Base-by-base conservation (phyloP, 2,888 invertebrate species). In the Tetranychus truncatus region DNA sequence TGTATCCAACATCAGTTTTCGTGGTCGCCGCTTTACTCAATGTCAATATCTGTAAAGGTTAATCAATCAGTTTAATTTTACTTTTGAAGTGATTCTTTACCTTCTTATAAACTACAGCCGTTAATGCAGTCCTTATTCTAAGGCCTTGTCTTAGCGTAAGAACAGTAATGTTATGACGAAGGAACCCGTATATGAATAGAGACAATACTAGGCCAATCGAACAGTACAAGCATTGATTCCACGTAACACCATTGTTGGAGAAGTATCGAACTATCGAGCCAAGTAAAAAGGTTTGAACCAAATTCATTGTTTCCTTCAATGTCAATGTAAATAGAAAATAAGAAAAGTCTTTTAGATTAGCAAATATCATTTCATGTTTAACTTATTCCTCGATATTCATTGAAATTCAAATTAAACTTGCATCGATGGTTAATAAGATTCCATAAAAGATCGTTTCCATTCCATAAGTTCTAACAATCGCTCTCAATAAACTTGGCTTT, bases 271-370 rank as follows among this genome's bases (percentile, higher is more conserved):
- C 69, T 24, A 69, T 24, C 6, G 21, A 24, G 0, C 69, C 69
- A 69, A 69, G 21, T 9, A 69, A 6, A n/a, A 69, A 69, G 2
- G 69, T 69, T 24, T 69, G 69, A 69, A 69, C 21, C 21, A 69
- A 24, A n/a, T 24, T 20, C 11, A 69, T 6, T n/a, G 24, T 24
- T 15, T 69, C 55, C 55, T 55, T 34, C 34, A 34, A 7, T 55
- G 5, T 3, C 9, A 55, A 55, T 9, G 15, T 2, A 55, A 55
- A 6, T 55, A 7, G 1, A 11, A 46, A 46, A 11, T 15, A 1
- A 11, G 46, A 55, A 15, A 7, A 15, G 6, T 55, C 55, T 5
- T 55, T 55, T 15, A 55, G 55, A 24, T 24, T 24, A 24, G 24
- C 24, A 24, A 24, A 24, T 24, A 24, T 24, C 24, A 24, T 24